phyloP scores from a whole-genome alignment of 2,888 invertebrate genomes.

The Oscheius sp. region DNA sequence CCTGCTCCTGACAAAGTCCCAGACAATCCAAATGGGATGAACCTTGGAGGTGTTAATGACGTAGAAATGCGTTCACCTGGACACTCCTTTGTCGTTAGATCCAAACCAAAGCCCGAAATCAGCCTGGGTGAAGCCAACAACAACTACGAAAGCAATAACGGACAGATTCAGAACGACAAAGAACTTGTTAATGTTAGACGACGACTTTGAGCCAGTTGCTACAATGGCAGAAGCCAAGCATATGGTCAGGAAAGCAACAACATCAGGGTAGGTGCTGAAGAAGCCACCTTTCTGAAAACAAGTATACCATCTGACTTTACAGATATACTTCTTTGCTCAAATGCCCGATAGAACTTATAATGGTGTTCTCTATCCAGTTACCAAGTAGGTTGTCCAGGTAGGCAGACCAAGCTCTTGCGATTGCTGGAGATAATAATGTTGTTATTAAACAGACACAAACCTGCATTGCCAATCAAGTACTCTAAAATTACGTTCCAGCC shows the following conservation, averaged over 20 bases:
- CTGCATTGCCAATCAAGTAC: conserved; percentile 81
- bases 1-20: conserved; percentile 74
- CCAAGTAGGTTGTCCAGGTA: conserved; percentile 74
- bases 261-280: conserved; percentile 49
- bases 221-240: conserved; percentile 56
- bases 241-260: conserved; percentile 45
- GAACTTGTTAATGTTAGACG: conserved; percentile 73
- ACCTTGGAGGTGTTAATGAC: conserved; percentile 13
- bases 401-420: conserved; percentile 76
- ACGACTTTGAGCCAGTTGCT: conserved; percentile 74
- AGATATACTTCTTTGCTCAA: conserved; percentile 18
- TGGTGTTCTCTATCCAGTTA: conserved; percentile 63
- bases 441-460: conserved; percentile 23
- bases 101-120: conserved; percentile 83
- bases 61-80: conserved; percentile 28
- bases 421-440: conserved; percentile 65
- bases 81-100: conserved; percentile 38
- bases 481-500: conserved; percentile 77
- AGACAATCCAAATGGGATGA: conserved; percentile 73
- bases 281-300: conserved; percentile 44
- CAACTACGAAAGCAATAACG: conserved; percentile 74
- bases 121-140: conserved; percentile 86
- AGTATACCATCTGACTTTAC: too few species aligned
- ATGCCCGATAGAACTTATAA: conserved; percentile 28
- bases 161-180: conserved; percentile 70